Evolutionary conservation across 2,113 vertebrate genomes (phyloP).

Genomic region (Camelus bactrianus): DNA sequence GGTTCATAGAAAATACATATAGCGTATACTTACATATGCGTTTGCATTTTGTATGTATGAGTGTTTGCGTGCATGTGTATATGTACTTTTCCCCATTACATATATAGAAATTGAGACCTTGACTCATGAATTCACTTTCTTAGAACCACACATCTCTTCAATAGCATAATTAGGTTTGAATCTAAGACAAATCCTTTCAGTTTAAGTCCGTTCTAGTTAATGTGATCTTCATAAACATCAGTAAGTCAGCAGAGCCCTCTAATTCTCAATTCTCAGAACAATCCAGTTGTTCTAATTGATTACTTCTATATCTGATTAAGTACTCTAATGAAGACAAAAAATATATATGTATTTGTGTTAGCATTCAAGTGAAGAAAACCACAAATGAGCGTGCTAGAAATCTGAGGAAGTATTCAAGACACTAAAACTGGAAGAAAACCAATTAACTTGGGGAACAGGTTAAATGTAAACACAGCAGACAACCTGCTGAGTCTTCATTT

Average conservation of each 20-base stretch:
- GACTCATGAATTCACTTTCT: neutral
- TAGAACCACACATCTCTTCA: neutral
- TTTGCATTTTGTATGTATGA: neutral
- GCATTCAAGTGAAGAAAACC: constrained; percentile 56
- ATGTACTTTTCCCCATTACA: neutral
- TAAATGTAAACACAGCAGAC: constrained; percentile 62
- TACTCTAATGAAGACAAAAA: constrained; percentile 28
- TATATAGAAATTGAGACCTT: neutral
- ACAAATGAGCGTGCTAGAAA: neutral
- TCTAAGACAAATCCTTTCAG: neutral
- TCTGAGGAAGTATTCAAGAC: constrained; percentile 62
- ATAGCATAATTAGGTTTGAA: neutral
- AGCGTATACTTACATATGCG: too few relatives aligned
- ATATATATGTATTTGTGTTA: neutral
- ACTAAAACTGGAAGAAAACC: constrained; percentile 61
- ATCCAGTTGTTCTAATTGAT: neutral
- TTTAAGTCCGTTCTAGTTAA: neutral
- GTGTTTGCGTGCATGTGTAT: neutral
- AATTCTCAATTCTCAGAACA: constrained; percentile 36
- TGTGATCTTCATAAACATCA: neutral
- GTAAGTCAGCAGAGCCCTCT: neutral
- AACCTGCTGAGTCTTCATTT: constrained; percentile 62
- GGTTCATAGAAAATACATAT: neutral
- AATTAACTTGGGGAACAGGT: constrained; percentile 63
- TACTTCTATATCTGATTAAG: constrained; percentile 39